A percentile compares a stretch with the other conserved stretches of the same genome.
Evolutionary conservation across 2,888 invertebrate species (phyloP).

Genomic region (Penaeus monodon): DNA sequence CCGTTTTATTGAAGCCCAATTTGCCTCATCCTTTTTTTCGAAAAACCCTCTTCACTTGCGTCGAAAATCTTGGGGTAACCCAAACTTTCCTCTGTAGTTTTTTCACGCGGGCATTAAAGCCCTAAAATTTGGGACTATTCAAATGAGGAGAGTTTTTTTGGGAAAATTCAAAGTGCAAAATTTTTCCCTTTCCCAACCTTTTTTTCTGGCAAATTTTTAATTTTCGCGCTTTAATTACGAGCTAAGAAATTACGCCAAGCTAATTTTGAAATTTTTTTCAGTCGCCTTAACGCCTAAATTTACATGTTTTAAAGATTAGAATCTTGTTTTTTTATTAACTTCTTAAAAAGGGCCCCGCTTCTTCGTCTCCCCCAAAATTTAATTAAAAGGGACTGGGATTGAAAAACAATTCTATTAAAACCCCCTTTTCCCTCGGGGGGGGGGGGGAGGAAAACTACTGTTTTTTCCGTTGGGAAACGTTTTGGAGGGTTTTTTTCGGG

Average conservation of each 20-base stretch:
- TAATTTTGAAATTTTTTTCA: conserved; percentile 48
- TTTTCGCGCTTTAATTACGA: conserved; percentile 47
- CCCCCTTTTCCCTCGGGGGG: no score
- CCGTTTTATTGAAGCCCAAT: no score
- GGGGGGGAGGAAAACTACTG: no score
- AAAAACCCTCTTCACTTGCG: conserved; percentile 20
- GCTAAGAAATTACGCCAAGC: conserved; percentile 42
- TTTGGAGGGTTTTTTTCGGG: no score
- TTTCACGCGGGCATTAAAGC: conserved; percentile 40
- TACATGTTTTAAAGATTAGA: conserved; percentile 48
- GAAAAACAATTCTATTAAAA: conserved; percentile 4
- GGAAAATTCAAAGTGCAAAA: conserved; percentile 53
- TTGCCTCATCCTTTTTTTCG: background rate
- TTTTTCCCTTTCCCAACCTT: conserved; percentile 9
- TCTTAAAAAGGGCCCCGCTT: conserved; percentile 6
- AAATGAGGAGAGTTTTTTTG: conserved; percentile 52
- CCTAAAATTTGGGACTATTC: conserved; percentile 38
- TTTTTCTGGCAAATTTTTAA: conserved; percentile 41
- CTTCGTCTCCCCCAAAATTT: conserved; percentile 12
- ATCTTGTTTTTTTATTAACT: conserved; percentile 36
- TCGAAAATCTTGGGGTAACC: conserved; percentile 41
- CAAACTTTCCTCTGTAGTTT: conserved; percentile 39
- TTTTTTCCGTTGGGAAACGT: no score
- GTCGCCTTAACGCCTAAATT: conserved; percentile 38
- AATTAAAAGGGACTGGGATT: conserved; percentile 16